Base-by-base conservation (phyloP, 2,888 invertebrate species). In the Rhingia rostrata region DNA sequence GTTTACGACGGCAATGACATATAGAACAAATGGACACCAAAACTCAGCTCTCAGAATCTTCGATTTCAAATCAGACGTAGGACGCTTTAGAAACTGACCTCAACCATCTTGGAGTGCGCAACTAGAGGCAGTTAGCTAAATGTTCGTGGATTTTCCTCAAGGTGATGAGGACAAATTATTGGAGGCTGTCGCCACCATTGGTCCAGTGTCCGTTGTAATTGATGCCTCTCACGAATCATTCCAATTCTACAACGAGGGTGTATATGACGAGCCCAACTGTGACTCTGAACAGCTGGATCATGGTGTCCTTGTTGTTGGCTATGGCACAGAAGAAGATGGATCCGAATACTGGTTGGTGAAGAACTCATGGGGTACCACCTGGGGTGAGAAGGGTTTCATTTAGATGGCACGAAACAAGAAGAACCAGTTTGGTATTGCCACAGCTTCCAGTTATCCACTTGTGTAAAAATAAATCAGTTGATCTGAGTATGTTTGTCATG, bases 361-460 rank as follows among this genome's bases (percentile, higher is more conserved):
- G n/a, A n/a, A n/a, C n/a, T n/a, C n/a, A n/a, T n/a, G n/a, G n/a
- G n/a, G n/a, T n/a, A n/a, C n/a, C n/a, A n/a, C n/a, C n/a, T n/a
- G 97, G 98, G 98, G 98, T 41, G 93, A 95, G 56, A 90, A 94
- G 5, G 98, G 98, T 47, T 98, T 96, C 93, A 95, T 98, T 88
- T 95, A 95, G 92, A 97, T 98, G 95, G 93, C 96, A 35, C 94
- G 98, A 88, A 97, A 98, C 92, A 93, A 93, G 88, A 88, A 95
- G 39, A 98, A 98, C 92, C 94, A 95, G 90, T 98, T 98, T 91
- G 98, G 98, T 88, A 94, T 98, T 91, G 97, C 98, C 69, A 92
- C 94, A 54, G 91, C 93, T 86, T 95, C 97, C 86, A 96, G 96
- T 89, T 98, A 96, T 92, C 98, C 98, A 33, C 93, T 96, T 72